Evolutionary conservation across 2,113 vertebrate species (phyloP).

Genomic region (Phrynosoma blainvillii): DNA sequence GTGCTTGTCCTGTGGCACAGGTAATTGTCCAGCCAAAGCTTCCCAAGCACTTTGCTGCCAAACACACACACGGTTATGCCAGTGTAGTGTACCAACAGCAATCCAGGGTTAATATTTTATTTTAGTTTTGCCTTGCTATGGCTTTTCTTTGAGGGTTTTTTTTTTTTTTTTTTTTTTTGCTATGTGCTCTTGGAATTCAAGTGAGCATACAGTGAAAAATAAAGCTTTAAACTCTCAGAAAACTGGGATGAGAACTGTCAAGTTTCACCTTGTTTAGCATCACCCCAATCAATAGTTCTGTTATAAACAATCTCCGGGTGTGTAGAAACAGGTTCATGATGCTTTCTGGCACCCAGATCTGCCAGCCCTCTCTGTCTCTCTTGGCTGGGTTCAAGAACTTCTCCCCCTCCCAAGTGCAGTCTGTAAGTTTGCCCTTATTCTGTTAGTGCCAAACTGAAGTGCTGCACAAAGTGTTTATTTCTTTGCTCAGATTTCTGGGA

Average conservation of each 20-base stretch:
- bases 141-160: background rate
- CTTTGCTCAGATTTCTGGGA: background rate
- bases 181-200: background rate
- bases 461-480: background rate
- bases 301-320: background rate
- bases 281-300: constrained; percentile 3
- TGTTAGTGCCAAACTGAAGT: background rate
- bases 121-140: background rate
- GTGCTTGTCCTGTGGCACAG: too few relatives aligned
- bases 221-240: background rate
- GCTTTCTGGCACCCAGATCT: background rate
- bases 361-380: background rate
- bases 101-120: background rate
- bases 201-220: background rate
- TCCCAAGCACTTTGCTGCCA: too few relatives aligned
- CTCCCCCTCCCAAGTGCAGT: background rate
- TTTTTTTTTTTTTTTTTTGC: constrained; percentile 13
- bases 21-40: too few relatives aligned
- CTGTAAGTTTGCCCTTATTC: constrained; percentile 3
- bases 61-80: too few relatives aligned
- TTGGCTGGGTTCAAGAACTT: background rate
- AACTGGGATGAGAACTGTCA: constrained; percentile 15
- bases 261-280: constrained; percentile 1
- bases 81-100: too few relatives aligned
- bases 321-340: constrained; percentile 5